Percentiles rank a stretch among this genome's conserved stretches.
Evolutionary conservation across 2,797 vertebrate species (phyloP).

Genomic region (Hoplostethus atlanticus): DNA sequence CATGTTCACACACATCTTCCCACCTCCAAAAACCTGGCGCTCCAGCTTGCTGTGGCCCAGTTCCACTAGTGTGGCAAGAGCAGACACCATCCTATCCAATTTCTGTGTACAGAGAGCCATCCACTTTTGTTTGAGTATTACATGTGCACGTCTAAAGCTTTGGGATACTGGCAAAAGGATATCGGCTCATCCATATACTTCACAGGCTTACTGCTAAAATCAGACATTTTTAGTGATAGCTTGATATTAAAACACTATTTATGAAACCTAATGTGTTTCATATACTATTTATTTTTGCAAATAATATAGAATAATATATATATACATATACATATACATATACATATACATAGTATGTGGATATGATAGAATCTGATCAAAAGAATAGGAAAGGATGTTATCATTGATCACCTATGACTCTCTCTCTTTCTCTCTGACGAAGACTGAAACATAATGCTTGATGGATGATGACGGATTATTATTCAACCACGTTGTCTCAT

Average conservation of each 20-base stretch:
- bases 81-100: conserved; percentile 57
- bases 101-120: conserved; percentile 69
- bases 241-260: conserved; percentile 75
- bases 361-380: conserved; percentile 7
- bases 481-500: background rate
- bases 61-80: conserved; percentile 61
- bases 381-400: background rate
- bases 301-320: conserved; percentile 65
- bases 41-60: conserved; percentile 68
- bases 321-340: conserved; percentile 21
- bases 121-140: conserved; percentile 76
- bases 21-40: conserved; percentile 75
- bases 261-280: conserved; percentile 71
- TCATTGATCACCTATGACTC: conserved; percentile 28
- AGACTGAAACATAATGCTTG: background rate
- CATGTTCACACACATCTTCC: conserved; percentile 54
- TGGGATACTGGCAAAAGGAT: conserved; percentile 71
- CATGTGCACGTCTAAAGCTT: conserved; percentile 76
- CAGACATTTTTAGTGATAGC: conserved; percentile 57
- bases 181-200: conserved; percentile 75
- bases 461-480: conserved; percentile 4
- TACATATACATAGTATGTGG: conserved; percentile 4
- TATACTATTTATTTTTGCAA: conserved; percentile 44
- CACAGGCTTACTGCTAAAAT: conserved; percentile 76
- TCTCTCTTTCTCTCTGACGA: conserved; percentile 1